Evolutionary conservation across 2,797 vertebrate genomes (phyloP), one percentile per base, ranked within the genome.

Genomic region (Cynodonichthys magdalenae): DNA sequence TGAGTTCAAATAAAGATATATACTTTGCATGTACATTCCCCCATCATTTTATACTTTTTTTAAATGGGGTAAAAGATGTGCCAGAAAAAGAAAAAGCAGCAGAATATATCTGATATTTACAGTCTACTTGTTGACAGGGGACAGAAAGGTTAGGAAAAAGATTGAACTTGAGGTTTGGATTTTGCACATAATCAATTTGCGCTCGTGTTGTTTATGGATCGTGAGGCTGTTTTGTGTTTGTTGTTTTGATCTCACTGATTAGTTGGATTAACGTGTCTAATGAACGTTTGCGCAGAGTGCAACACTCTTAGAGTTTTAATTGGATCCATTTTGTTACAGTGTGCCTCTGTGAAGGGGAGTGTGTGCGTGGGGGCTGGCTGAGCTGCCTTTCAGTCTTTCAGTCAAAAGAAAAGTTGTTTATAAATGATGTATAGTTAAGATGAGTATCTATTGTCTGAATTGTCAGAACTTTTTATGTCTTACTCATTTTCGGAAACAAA

Each of bases 401-500:
- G 36, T 39, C 10, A 39, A 39, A 39, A 12, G 3, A 39, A 39
- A 39, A 39, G 36, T 39, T 39, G 10, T 39, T 11, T 39, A 12
- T 12, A 39, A 39, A 11, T 11, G 11, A 39, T 11, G 11, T 39
- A 39, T 39, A 19, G 20, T 28, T 29, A 8, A 18, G 41, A 24
- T 39, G 14, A 18, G 2, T 39, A 15, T n/a, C 20, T 42, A 41
- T n/a, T 20, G 24, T 51, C 14, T 11, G 29, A 73, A 10, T 54
- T 28, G 17, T 31, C 36, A 47, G 8, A 47, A 36, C 27, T 68
- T 4, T 27, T 28, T 24, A 2, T 24, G 24, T 24, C 3, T 3
- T 2, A 24, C 24, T n/a, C n/a, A 60, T 53, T 69, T 66, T 31
- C 42, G 66, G 55, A n/a, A 1, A 6, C 59, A 45, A 66, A 67